Evolutionary conservation across 1,140 invertebrate species (phyloP).

Genomic region (Drosophila funebris): DNA sequence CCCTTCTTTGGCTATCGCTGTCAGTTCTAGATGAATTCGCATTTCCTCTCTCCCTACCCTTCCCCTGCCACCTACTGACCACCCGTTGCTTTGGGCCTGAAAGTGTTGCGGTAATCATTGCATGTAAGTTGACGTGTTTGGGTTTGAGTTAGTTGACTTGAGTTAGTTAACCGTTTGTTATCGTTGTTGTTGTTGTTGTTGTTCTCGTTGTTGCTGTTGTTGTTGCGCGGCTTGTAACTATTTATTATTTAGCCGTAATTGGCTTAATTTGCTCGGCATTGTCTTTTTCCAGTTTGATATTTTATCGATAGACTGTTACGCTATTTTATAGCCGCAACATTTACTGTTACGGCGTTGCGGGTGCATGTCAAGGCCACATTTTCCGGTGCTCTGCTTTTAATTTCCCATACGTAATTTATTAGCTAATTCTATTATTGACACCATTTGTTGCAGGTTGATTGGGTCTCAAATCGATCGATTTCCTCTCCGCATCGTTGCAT

Average conservation of each 20-base stretch:
- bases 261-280: slow-evolving; percentile 67
- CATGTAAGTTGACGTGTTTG: slow-evolving; percentile 23
- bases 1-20: slow-evolving; percentile 1
- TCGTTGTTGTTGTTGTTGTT: slow-evolving; percentile 45
- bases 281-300: slow-evolving; percentile 42
- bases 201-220: no score
- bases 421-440: slow-evolving; percentile 23
- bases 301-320: slow-evolving; percentile 33
- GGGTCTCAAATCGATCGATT: slow-evolving; percentile 33
- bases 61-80: background rate
- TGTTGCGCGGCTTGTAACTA: slow-evolving; percentile 33
- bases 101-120: slow-evolving; percentile 32
- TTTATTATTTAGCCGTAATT: slow-evolving; percentile 76
- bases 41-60: background rate
- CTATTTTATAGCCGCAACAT: slow-evolving; percentile 24
- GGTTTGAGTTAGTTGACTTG: slow-evolving; percentile 5
- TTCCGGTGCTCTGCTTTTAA: slow-evolving; percentile 47
- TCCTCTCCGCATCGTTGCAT: background rate
- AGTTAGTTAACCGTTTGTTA: slow-evolving; percentile 24
- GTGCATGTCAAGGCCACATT: slow-evolving; percentile 56
- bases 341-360: slow-evolving; percentile 28
- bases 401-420: slow-evolving; percentile 53
- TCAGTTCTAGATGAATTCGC: slow-evolving; percentile 6
- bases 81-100: slow-evolving; percentile 6
- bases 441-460: slow-evolving; percentile 6